Percentiles rank a stretch among this genome's conserved stretches.
Evolutionary conservation across 2,888 invertebrate species (phyloP).

Genomic region (Dryadula phaetusa): DNA sequence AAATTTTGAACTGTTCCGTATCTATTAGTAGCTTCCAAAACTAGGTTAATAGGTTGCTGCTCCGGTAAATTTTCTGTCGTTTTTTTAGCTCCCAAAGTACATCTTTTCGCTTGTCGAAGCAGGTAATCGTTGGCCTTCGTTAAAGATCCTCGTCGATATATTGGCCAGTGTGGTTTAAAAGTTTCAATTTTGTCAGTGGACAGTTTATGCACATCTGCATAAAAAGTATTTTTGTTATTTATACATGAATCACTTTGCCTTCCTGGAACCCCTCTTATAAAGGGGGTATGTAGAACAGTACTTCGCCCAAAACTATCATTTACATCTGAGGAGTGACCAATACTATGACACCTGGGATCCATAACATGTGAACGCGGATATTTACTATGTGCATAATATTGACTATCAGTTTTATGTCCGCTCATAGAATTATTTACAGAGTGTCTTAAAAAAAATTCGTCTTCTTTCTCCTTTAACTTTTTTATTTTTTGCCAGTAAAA

Average conservation of each 20-base stretch:
- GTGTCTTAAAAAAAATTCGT: conserved; percentile 75
- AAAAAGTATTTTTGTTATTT: conserved; percentile 50
- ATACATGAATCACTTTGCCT: conserved; percentile 71
- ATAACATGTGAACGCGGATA: conserved; percentile 57
- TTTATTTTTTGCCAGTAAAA: conserved; percentile 89
- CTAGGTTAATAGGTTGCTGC: conserved; percentile 39
- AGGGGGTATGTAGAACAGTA: conserved; percentile 57
- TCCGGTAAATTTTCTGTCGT: conserved; percentile 43
- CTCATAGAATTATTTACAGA: conserved; percentile 55
- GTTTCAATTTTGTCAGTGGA: conserved; percentile 60
- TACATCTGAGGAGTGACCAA: conserved; percentile 63
- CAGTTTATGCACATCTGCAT: conserved; percentile 61
- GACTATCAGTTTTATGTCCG: conserved; percentile 49
- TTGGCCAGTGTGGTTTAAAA: conserved; percentile 51
- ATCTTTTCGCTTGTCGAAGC: conserved; percentile 59
- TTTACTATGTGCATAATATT: conserved; percentile 56
- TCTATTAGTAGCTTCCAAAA: conserved; percentile 8
- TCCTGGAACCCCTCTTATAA: conserved; percentile 65
- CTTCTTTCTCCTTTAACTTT: conserved; percentile 86
- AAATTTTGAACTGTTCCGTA: conserved; percentile 18
- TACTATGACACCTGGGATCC: conserved; percentile 64
- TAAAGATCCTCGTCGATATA: conserved; percentile 57
- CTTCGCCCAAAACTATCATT: conserved; percentile 55
- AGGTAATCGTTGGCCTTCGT: conserved; percentile 49
- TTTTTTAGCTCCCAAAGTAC: conserved; percentile 64